Evolutionary conservation across 2,113 vertebrate genomes (phyloP).

Genomic region (Myotis davidii): DNA sequence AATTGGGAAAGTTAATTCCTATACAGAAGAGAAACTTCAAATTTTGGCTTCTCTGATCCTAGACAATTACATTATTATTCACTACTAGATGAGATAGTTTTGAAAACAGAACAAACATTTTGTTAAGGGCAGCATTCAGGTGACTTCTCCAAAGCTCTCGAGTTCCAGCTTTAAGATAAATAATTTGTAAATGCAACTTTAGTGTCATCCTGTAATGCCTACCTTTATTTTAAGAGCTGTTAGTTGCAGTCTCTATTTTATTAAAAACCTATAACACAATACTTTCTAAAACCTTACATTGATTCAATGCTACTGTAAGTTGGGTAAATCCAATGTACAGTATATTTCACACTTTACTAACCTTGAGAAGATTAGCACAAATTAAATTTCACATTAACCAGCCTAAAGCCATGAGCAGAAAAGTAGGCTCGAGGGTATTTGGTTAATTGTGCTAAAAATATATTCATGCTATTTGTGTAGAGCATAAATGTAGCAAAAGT

Average conservation of each 20-base stretch:
- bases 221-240: not conserved
- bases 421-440: conserved; percentile 66
- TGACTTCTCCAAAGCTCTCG: not conserved
- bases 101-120: not conserved
- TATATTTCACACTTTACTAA: conserved; percentile 76
- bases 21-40: not conserved
- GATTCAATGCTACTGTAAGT: not conserved
- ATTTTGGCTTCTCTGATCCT: not conserved
- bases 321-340: conserved; percentile 61
- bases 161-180: not conserved
- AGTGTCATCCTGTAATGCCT: not conserved
- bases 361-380: conserved; percentile 72
- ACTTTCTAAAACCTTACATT: conserved; percentile 47
- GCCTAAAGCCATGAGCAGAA: conserved; percentile 60
- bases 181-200: not conserved
- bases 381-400: conserved; percentile 81
- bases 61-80: not conserved
- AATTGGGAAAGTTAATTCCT: not conserved
- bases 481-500: conserved; percentile 55
- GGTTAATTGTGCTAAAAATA: conserved; percentile 80
- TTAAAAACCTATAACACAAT: not conserved
- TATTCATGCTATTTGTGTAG: conserved; percentile 69
- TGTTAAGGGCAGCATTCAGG: not conserved
- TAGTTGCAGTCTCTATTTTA: not conserved
- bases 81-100: not conserved